These are phyloP conservation scores for human (Homo sapiens) DNA, from an alignment of 2,113 vertebrate species.

Conservation along the genomic window GRCh38 chr2:79021001-79021500, in stretches of 20 bases:
- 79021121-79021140: not conserved
- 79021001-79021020: not conserved
- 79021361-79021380: not conserved
- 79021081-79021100: not conserved
- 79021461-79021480: not conserved
- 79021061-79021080: not conserved
- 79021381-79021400: not conserved
- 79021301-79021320: not conserved
- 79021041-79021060: not conserved
- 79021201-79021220: not conserved
- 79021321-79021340: not conserved
- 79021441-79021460: not conserved
- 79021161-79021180: not conserved
- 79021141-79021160: not conserved
- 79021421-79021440: not conserved
- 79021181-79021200: not conserved
- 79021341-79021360: not conserved
- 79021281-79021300: not conserved
- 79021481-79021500: not conserved
- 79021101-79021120: not conserved
- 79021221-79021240: not conserved
- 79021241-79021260: not conserved
- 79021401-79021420: not conserved
- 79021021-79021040: not conserved
- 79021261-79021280: constrained; percentile 15